These are phyloP conservation scores for Drosophila nannoptera DNA, from an alignment of 1,140 invertebrate species.

Conservation along the genomic window DNA sequence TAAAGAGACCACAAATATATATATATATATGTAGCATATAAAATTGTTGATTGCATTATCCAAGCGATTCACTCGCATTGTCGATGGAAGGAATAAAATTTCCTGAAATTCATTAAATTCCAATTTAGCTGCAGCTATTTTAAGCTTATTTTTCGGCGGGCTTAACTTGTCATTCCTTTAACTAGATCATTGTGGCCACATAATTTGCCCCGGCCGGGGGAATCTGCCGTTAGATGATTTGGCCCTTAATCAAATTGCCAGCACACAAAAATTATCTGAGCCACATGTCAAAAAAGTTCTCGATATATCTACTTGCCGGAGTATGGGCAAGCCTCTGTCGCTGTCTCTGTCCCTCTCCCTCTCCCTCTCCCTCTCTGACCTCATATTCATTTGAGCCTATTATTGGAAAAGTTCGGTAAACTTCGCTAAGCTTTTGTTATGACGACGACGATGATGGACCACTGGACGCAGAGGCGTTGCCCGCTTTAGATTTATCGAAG, in stretches of 20 bases:
- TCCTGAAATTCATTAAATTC: not conserved
- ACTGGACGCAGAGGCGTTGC: conserved; percentile 23
- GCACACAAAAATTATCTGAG: conserved; percentile 40
- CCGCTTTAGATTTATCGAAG: conserved; percentile 56
- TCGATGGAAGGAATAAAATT: too few species aligned
- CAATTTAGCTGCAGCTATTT: conserved; percentile 15
- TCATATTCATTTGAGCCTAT: conserved; percentile 74
- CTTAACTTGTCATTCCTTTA: conserved; percentile 26
- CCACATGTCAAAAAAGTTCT: conserved; percentile 57
- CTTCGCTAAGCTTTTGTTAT: conserved; percentile 73
- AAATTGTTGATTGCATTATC: too few species aligned
- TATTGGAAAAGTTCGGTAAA: conserved; percentile 71
- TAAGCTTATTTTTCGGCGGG: conserved; percentile 3
- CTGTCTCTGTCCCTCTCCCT: not conserved
- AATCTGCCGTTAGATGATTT: conserved; percentile 17
- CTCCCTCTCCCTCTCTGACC: conserved; percentile 6
- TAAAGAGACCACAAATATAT: too few species aligned
- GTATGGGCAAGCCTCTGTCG: conserved; percentile 13
- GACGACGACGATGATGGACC: conserved; percentile 56
- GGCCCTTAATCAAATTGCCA: conserved; percentile 45
- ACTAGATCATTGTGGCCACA: conserved; percentile 24
- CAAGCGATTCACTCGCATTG: too few species aligned
- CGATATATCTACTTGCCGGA: conserved; percentile 17
- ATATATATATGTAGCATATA: too few species aligned
- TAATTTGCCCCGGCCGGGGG: conserved; percentile 31